Base-by-base conservation (phyloP, 1,140 invertebrate species). In the Bombus polaris region DNA sequence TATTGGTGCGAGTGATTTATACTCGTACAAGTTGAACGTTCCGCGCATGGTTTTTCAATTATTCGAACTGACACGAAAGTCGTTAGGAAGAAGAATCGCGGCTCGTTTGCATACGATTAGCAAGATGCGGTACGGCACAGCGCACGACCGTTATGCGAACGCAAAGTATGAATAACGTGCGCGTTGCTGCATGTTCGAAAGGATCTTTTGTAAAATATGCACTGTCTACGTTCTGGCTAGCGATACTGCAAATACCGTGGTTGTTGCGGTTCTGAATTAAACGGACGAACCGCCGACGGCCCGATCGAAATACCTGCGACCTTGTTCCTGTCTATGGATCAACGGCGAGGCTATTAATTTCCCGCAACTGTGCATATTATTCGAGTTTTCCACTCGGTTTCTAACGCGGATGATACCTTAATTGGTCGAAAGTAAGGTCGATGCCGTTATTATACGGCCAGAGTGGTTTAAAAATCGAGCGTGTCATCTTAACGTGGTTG, bases 141-240 rank as follows among this genome's bases (percentile, higher is more conserved):
- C 70, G 47, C 10, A 3, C 2, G 25, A n/a, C 5, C 13, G 32
- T 18, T 57, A 6, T 18, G 47, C 47, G 47, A 22, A 22, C 79
- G 59, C 76, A 62, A 79, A 79, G 68, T 81, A 72, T 5, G 79
- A 81, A 72, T 72, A 81, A n/a, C 22, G 62, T 6, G 66, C 66
- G 32, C 28, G 59, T n/a, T 4, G 59, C 25, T 3, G 22, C 18
- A 53, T 37, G 47, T 35, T 81, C 68, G n/a, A 59, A 72, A 32
- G 37, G 35, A 18, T 12, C 47, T 71, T 81, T 28, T 12, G 68
- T 62, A 9, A 81, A 81, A 73, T 81, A 73, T 28, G n/a, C 68
- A 62, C 35, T n/a, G 22, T 59, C 37, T 6, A 59, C 47, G 42
- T 57, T 72, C 53, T 44, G 32, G 15, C 44, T 66, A 22, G 32